Base-by-base conservation (phyloP, 1,140 invertebrate genomes). In the Olivierus martensii region DNA sequence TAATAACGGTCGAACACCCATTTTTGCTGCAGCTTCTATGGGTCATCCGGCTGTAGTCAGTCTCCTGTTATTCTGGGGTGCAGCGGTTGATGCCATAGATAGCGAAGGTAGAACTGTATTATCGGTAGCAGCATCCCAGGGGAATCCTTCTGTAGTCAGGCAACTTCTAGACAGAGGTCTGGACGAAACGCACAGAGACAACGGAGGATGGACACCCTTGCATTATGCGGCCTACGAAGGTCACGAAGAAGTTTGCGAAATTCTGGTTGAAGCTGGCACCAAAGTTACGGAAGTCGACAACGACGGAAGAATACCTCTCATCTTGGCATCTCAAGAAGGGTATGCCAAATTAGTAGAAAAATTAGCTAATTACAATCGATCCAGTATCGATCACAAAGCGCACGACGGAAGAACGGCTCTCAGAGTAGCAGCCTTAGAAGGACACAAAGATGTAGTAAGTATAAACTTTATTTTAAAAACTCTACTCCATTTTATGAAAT, bases 401-500 rank as follows among this genome's bases (percentile, higher is more conserved):
- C 87, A 93, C 66, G 90, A 95, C 69, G 90, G 90, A 6, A 90
- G 90, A 70, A 94, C 90, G 5, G 87, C 92, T 1, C 73, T 96
- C n/a, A 78, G 91, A 70, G 75, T 90, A 41, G 87, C 87, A 22
- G 84, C 87, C 10, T 66, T 90, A 3, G 85, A 88, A 68, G 83
- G 87, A 0, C 88, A 94, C 67, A 81, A 83, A 63, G 71, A 87
- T 52, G 81, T 85, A 14, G 84, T 89, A 3, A 38, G 47, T 36
- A 28, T 15, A 46, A 18, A 21, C n/a, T 46, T n/a, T 46, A 5
- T 43, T 28, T 1, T 4, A 28, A 28, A 28, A 28, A 28, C 9
- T 28, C 28, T 28, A 28, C n/a, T n/a, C n/a, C n/a, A n/a, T n/a
- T n/a, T n/a, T n/a, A n/a, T n/a, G n/a, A n/a, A n/a, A n/a, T n/a